phyloP scores from a whole-genome alignment of 2,888 invertebrate genomes.

The Arrhopalites spinosus region DNA sequence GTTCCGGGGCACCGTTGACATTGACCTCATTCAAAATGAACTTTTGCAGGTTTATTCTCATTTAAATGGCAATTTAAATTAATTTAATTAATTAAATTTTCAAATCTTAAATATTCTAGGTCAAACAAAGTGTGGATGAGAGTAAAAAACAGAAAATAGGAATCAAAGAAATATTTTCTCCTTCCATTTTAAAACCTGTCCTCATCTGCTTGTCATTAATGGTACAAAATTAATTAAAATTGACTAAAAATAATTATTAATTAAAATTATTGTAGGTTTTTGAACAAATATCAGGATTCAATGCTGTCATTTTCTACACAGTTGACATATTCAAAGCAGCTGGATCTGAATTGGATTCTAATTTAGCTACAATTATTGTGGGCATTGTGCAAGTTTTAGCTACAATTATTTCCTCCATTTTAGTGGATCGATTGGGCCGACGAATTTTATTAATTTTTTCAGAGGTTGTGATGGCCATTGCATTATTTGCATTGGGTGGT shows the following conservation, averaged over 20 bases:
- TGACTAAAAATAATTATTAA: too few species aligned
- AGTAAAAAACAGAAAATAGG: constrained; percentile 38
- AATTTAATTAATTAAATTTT: not conserved
- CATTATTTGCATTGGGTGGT: constrained; percentile 71
- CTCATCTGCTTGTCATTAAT: constrained; percentile 76
- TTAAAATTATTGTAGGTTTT: constrained; percentile 59
- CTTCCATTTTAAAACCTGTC: constrained; percentile 72
- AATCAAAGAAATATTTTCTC: constrained; percentile 67
- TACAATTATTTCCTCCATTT: constrained; percentile 63
- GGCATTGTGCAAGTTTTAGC: constrained; percentile 66
- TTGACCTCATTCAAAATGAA: constrained; percentile 50
- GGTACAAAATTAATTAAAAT: constrained; percentile 60
- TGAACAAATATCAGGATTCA: constrained; percentile 82
- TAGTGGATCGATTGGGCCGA: constrained; percentile 81
- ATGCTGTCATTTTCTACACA: constrained; percentile 78
- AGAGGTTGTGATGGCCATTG: constrained; percentile 72
- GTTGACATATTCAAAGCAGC: constrained; percentile 74
- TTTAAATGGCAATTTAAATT: not conserved
- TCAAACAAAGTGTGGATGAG: not conserved
- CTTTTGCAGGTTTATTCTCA: constrained; percentile 21
- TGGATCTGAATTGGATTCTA: constrained; percentile 64
- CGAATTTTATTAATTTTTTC: constrained; percentile 78
- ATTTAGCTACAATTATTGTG: constrained; percentile 66
- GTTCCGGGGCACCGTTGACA: constrained; percentile 70
- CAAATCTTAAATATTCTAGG: not conserved